phyloP scores from a whole-genome alignment of 1,140 invertebrate genomes.

The Leptinotarsa texana region DNA sequence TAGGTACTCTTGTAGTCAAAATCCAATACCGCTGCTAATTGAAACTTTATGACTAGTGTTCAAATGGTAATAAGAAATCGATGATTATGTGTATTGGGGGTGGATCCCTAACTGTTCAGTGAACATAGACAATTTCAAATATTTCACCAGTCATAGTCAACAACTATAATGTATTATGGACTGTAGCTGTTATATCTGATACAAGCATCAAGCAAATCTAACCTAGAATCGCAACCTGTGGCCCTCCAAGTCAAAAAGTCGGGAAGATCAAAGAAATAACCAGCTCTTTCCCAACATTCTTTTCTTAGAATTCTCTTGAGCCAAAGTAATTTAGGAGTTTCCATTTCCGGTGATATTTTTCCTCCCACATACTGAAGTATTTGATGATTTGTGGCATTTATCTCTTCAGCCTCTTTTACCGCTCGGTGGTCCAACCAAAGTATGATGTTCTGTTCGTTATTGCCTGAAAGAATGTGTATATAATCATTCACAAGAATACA shows the following conservation, averaged over 20 bases:
- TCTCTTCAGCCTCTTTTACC: conserved; percentile 75
- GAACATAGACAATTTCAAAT: neutral
- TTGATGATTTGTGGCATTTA: conserved; percentile 77
- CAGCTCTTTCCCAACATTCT: conserved; percentile 69
- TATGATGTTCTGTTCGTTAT: conserved; percentile 81
- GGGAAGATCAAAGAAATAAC: conserved; percentile 87
- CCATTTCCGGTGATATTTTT: conserved; percentile 92
- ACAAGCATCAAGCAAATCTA: neutral
- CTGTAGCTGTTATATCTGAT: no score
- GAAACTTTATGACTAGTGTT: no score
- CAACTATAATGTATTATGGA: no score
- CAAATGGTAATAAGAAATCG: no score
- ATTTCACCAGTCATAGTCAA: no score
- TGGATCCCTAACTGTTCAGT: neutral
- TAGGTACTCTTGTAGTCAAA: no score
- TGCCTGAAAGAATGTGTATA: conserved; percentile 54
- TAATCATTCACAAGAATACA: no score
- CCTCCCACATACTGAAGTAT: conserved; percentile 88
- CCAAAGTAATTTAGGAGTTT: conserved; percentile 95
- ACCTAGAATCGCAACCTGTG: conserved; percentile 74
- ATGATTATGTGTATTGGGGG: no score
- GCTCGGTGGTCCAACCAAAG: conserved; percentile 98
- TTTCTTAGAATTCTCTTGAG: conserved; percentile 77
- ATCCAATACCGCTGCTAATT: no score
- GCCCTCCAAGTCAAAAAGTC: conserved; percentile 94